Evolutionary conservation across 1,140 invertebrate species (phyloP).

Genomic region (Asobara japonica): DNA sequence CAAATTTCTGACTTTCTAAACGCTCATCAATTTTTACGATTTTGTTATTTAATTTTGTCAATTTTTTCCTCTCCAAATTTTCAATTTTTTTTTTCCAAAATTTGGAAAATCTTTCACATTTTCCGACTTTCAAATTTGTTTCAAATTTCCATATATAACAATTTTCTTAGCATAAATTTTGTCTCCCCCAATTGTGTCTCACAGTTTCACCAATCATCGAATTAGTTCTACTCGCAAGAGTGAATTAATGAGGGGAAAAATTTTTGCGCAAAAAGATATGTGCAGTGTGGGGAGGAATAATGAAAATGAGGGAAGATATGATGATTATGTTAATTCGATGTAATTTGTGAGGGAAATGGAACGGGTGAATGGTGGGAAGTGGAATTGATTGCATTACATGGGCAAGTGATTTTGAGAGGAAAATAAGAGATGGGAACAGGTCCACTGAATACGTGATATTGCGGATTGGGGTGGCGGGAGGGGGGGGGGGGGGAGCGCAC

Average conservation of each 20-base stretch:
- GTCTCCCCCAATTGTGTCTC: too few relatives aligned
- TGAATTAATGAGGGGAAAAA: constrained; percentile 5
- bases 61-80: too few relatives aligned
- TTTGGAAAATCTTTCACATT: too few relatives aligned
- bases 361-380: constrained; percentile 2
- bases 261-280: background rate
- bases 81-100: too few relatives aligned
- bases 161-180: too few relatives aligned
- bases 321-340: constrained; percentile 1
- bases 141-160: too few relatives aligned
- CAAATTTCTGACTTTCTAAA: too few relatives aligned
- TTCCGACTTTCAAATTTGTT: too few relatives aligned
- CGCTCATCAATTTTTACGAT: too few relatives aligned
- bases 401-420: constrained; percentile 21
- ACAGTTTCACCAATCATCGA: background rate
- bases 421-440: constrained; percentile 24
- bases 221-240: background rate
- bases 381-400: constrained; percentile 11
- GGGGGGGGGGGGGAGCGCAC: constrained; percentile 29
- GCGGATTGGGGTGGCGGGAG: background rate
- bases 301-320: background rate
- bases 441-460: constrained; percentile 25
- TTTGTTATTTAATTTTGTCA: too few relatives aligned
- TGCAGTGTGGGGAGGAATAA: background rate
- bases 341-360: background rate